Percentiles rank a stretch among this genome's conserved stretches.
These are phyloP conservation scores for Rhegmatorhina hoffmannsi DNA, from an alignment of 2,113 vertebrate species.

Conservation along the genomic window DNA sequence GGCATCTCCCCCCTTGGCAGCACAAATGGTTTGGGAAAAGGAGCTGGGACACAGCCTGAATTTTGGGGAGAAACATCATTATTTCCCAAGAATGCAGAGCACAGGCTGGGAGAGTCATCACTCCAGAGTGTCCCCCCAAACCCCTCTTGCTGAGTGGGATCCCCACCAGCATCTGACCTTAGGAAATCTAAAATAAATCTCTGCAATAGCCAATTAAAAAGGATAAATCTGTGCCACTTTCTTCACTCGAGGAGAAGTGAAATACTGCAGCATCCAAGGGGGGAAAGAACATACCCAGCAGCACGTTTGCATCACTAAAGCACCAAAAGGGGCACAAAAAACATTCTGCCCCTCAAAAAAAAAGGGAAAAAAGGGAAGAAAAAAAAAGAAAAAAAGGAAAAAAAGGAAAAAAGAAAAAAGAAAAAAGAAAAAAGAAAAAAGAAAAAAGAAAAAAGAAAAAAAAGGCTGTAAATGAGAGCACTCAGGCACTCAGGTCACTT, in stretches of 20 bases:
- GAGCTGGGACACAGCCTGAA: not conserved
- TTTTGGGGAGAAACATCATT: not conserved
- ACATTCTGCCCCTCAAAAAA: no score
- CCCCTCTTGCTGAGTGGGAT: no score
- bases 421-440: not conserved
- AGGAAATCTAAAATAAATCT: not conserved
- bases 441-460: no score
- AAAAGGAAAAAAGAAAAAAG: not conserved
- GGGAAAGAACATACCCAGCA: not conserved
- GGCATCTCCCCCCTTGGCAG: not conserved
- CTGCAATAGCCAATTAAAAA: not conserved
- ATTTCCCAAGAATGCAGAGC: not conserved
- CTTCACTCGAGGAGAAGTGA: not conserved
- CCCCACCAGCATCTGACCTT: not conserved
- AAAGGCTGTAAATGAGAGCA: not conserved
- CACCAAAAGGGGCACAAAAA: not conserved
- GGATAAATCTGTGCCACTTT: not conserved
- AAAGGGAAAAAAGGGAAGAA: no score
- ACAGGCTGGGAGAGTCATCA: not conserved
- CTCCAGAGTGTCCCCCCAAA: not conserved
- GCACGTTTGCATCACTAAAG: not conserved
- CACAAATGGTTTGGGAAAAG: not conserved
- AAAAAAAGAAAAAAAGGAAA: no score
- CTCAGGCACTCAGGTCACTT: not conserved
- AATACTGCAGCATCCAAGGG: not conserved